Base-by-base conservation (phyloP, 2,888 invertebrate species). In the Agonopterix arenella region DNA sequence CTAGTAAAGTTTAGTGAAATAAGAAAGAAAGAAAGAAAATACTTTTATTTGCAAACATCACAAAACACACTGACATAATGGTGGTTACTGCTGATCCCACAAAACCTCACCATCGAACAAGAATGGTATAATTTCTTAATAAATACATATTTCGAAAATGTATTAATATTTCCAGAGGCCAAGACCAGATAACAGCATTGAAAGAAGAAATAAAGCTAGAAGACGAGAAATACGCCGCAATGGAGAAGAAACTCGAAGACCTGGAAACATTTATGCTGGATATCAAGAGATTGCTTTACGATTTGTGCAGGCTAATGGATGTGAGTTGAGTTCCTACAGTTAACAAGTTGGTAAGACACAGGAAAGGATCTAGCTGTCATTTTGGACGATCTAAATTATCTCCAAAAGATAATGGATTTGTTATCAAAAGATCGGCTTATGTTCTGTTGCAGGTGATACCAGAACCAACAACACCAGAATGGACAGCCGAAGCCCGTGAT, bases 141-240 rank as follows among this genome's bases (percentile, higher is more conserved):
- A 28, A 28, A 28, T 18, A 44, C 2, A 4, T 18, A 18, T 18
- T 18, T 4, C 18, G 18, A 18, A 18, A 18, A 18, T 18, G 18
- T 13, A 13, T 80, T 40, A n/a, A 0, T 10, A 40, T n/a, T 40
- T 40, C 54, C 64, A 96, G 95, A 54, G 94, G 93, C 57, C 92
- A 93, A 62, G 94, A 94, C 59, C 92, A 93, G 65, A 90, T 94
- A 52, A 92, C 92, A 49, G 86, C 90, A 37, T 68, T 94, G 0
- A 93, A 93, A 71, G 77, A 76, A 2, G 84, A 90, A 56, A 94
- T 94, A 52, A 71, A 79, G 18, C 75, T 82, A 44, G 90, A 92
- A 56, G 73, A 79, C 43, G 80, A 79, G 13, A 60, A 61, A 0
- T 68, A 73, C 47, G 57, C 51, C 0, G 76, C 77, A 9, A 55